Conservation (phyloP, 2,113 vertebrate genomes). For the Hemiscyllium ocellatum region DNA sequence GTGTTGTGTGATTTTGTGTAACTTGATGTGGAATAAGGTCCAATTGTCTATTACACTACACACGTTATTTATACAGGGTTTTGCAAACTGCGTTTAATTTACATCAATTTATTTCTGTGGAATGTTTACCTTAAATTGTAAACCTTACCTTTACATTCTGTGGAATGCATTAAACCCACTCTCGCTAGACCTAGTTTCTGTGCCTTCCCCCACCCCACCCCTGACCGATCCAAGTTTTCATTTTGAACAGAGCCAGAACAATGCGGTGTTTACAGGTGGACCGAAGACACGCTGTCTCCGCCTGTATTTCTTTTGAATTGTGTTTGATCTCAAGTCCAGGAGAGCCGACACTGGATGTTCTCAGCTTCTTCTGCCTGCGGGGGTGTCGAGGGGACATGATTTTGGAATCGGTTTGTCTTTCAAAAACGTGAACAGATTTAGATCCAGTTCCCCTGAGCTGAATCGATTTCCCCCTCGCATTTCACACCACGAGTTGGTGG, state of each 20-base stretch:
- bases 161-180: not conserved
- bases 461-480: not conserved
- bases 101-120: not conserved
- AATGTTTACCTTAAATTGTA: not conserved
- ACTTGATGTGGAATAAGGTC: too few relatives aligned
- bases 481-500: not conserved
- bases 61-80: too few relatives aligned
- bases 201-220: too few relatives aligned
- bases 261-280: not conserved
- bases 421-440: not conserved
- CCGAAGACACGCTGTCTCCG: not conserved
- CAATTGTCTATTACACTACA: too few relatives aligned
- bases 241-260: not conserved
- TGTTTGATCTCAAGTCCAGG: not conserved
- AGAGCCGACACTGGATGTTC: not conserved
- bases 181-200: not conserved
- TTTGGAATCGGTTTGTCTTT: not conserved
- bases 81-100: not conserved
- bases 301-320: not conserved
- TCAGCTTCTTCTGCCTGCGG: not conserved
- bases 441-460: not conserved
- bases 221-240: not conserved
- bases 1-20: too few relatives aligned
- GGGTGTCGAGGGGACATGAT: not conserved
- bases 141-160: too few relatives aligned